A percentile compares a stretch with the other conserved stretches of the same genome.
These are phyloP conservation scores for Pseudomyrmex dendroicus DNA, from an alignment of 1,140 invertebrate species.

Conservation along the genomic window DNA sequence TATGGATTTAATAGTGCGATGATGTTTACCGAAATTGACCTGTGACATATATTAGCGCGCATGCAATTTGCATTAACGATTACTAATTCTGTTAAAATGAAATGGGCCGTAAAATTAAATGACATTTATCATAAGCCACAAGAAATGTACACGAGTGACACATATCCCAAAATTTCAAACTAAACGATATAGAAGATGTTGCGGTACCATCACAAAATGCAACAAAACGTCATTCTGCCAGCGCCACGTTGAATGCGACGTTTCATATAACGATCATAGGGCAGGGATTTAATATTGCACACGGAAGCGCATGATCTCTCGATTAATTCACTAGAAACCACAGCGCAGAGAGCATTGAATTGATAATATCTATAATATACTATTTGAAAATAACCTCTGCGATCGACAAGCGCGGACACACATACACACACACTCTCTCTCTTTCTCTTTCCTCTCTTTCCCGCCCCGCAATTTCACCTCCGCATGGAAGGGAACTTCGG, in stretches of 20 bases:
- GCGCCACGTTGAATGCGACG: not conserved
- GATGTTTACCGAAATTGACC: slow-evolving; percentile 1
- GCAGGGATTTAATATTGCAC: slow-evolving; percentile 45
- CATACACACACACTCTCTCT: not conserved
- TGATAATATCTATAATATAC: slow-evolving; percentile 62
- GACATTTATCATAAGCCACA: slow-evolving; percentile 12
- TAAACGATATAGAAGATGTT: slow-evolving; percentile 28
- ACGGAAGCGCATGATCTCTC: slow-evolving; percentile 41
- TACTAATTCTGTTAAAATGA: slow-evolving; percentile 31
- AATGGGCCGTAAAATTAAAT: slow-evolving; percentile 17
- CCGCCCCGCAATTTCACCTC: not conserved
- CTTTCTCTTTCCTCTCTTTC: not conserved
- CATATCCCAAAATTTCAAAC: slow-evolving; percentile 32
- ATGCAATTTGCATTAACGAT: slow-evolving; percentile 34
- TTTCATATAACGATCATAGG: slow-evolving; percentile 44
- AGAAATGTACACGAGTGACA: slow-evolving; percentile 12
- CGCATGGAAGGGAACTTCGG: slow-evolving; percentile 41
- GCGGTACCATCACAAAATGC: slow-evolving; percentile 14
- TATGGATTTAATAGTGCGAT: slow-evolving; percentile 12
- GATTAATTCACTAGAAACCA: slow-evolving; percentile 60
- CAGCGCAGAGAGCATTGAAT: slow-evolving; percentile 44
- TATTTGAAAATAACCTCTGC: slow-evolving; percentile 55
- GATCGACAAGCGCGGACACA: slow-evolving; percentile 12
- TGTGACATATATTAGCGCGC: not conserved
- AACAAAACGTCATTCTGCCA: slow-evolving; percentile 34